Conservation (phyloP, 2,888 invertebrate genomes). For the Microchrysa polita region DNA sequence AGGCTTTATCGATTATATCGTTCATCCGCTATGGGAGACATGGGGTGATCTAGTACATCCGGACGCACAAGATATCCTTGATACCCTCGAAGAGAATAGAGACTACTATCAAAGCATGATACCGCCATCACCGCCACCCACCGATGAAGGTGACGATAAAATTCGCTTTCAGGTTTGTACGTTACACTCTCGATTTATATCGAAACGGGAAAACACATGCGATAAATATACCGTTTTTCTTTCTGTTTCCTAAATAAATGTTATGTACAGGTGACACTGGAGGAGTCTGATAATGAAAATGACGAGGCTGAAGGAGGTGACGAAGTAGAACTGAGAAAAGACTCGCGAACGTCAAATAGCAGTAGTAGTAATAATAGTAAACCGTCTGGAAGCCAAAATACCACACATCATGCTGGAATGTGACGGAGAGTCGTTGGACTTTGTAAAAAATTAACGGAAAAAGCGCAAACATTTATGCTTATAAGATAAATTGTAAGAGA, state of each 20-base stretch:
- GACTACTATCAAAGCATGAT: slow-evolving; percentile 97
- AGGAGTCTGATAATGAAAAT: slow-evolving; percentile 71
- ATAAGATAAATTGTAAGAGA: slow-evolving; percentile 73
- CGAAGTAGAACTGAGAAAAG: slow-evolving; percentile 13
- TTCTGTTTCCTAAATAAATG: no score
- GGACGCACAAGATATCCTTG: slow-evolving; percentile 97
- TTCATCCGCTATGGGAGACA: slow-evolving; percentile 99
- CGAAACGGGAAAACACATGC: not conserved
- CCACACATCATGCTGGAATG: slow-evolving; percentile 77
- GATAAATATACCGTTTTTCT: not conserved
- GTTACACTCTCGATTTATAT: slow-evolving; percentile 43
- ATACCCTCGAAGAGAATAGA: slow-evolving; percentile 97
- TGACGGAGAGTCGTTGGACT: slow-evolving; percentile 93
- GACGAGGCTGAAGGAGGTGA: slow-evolving; percentile 61
- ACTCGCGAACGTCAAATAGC: slow-evolving; percentile 20
- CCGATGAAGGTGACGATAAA: slow-evolving; percentile 73
- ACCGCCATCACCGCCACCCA: slow-evolving; percentile 88
- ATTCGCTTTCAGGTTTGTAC: slow-evolving; percentile 76
- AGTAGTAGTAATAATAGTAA: slow-evolving; percentile 57
- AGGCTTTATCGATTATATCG: slow-evolving; percentile 99
- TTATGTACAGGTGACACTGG: slow-evolving; percentile 77
- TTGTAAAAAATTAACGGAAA: slow-evolving; percentile 89
- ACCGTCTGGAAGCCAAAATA: slow-evolving; percentile 66
- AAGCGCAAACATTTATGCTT: slow-evolving; percentile 89
- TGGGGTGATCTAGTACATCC: slow-evolving; percentile 99